Base-by-base conservation (phyloP, 2,797 vertebrate genomes). In the Tangara arthus region DNA sequence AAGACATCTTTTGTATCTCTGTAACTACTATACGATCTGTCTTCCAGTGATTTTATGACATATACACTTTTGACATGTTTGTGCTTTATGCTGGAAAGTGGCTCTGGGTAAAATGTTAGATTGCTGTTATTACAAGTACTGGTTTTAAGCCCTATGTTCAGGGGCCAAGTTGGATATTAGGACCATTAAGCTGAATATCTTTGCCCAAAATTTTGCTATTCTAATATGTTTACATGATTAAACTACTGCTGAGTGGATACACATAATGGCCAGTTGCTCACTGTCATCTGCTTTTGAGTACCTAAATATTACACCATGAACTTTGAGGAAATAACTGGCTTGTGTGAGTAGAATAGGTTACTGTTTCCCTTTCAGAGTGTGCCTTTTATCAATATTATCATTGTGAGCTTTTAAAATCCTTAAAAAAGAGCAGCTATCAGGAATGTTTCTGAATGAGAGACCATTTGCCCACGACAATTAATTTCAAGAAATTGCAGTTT, bases 321-420 rank as follows among this genome's bases (percentile, higher is more conserved):
- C 17, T 61, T 8, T 27, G 44, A 79, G 22, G 17, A 56, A 86
- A 30, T 73, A 56, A 65, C 2, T 47, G 17, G 14, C 27, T 50
- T 8, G 0, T 71, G 37, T 0, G 1, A 47, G 11, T 20, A 57
- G 52, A 68, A 72, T 3, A 27, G 5, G 12, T 44, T 19, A 10
- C 3, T 71, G 61, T 70, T 56, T 24, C 24, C 15, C 4, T 82
- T 87, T 90, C 30, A 55, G 15, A 34, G 6, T 30, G 8, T 57
- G 28, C 11, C 15, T 81, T 73, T 85, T 44, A 79, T n/a, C 14
- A 11, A 26, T 15, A 30, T 59, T 11, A 65, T 60, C 27, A 32
- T 14, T 47, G 34, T 30, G 39, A 9, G 41, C 4, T 81, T 78
- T 73, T 18, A 16, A 82, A 57, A 77, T 59, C 44, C 52, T 50